Percentiles rank a stretch among this genome's conserved stretches.
Conservation (phyloP, 2,113 vertebrate genomes). For the Pristiophorus japonicus region DNA sequence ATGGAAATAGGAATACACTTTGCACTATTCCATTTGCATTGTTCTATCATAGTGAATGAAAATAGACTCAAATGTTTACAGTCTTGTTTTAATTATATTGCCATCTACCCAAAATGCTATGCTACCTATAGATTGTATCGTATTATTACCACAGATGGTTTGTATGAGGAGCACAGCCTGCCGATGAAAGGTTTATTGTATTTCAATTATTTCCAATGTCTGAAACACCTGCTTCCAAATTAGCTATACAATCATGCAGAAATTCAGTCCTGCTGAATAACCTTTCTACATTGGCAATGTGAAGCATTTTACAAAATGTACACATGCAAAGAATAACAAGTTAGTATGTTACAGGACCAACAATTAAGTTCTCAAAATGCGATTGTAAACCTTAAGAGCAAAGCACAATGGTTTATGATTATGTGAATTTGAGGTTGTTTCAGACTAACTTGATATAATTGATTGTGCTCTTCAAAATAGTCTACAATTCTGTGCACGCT, state of each 20-base stretch:
- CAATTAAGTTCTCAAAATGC: slow-evolving; percentile 28
- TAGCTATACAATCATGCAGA: slow-evolving; percentile 49
- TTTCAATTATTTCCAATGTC: slow-evolving; percentile 49
- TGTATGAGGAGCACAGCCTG: slow-evolving; percentile 38
- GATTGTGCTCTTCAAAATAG: not conserved
- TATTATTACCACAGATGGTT: slow-evolving; percentile 24
- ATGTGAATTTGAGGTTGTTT: not conserved
- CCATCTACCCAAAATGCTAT: not conserved
- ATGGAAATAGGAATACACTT: slow-evolving; percentile 5
- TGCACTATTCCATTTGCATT: not conserved
- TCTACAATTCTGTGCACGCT: not conserved
- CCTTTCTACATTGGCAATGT: slow-evolving; percentile 40
- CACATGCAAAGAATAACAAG: slow-evolving; percentile 22
- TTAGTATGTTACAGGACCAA: slow-evolving; percentile 37
- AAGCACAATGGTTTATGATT: not conserved
- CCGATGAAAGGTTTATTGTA: slow-evolving; percentile 50
- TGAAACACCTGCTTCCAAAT: slow-evolving; percentile 60
- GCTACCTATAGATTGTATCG: not conserved
- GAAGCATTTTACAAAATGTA: not conserved
- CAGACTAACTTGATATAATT: not conserved
- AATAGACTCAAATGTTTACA: not conserved
- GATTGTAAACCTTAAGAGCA: not conserved
- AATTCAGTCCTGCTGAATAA: slow-evolving; percentile 45
- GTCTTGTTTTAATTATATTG: slow-evolving; percentile 26
- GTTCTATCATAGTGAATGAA: slow-evolving; percentile 12